Conservation (phyloP, 2,113 vertebrate species). For the Origma solitaria region DNA sequence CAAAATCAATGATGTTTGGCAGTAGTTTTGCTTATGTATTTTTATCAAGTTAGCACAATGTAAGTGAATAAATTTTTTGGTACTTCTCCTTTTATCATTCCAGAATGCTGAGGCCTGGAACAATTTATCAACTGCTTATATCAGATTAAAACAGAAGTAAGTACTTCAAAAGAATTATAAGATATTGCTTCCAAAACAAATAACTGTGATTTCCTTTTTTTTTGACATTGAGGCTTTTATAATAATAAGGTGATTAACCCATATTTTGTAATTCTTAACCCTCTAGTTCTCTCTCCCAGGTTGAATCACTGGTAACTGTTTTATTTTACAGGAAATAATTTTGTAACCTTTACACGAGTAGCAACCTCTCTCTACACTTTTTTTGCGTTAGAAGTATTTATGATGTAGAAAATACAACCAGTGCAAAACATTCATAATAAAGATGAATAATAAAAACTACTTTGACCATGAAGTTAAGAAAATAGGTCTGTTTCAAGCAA, state of each 20-base stretch:
- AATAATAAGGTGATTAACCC: neutral
- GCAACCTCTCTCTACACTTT: neutral
- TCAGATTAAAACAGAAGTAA: slow-evolving; percentile 93
- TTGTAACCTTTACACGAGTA: neutral
- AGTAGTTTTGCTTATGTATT: neutral
- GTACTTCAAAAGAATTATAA: slow-evolving; percentile 59
- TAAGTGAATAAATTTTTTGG: neutral
- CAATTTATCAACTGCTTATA: slow-evolving; percentile 95
- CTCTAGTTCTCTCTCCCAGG: neutral
- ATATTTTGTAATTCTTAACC: neutral
- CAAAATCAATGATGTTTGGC: neutral
- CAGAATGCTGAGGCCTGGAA: slow-evolving; percentile 99
- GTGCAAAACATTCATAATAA: neutral
- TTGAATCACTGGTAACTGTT: neutral
- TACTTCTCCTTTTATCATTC: slow-evolving; percentile 36
- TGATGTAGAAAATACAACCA: neutral
- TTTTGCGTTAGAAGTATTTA: neutral
- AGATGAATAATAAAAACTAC: neutral
- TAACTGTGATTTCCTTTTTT: neutral
- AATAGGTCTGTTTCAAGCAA: neutral
- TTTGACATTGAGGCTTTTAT: neutral
- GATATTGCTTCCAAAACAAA: slow-evolving; percentile 25
- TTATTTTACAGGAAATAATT: neutral
- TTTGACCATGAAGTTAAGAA: neutral
- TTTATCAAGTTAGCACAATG: neutral